Percentiles rank a stretch among this genome's conserved stretches.
These are phyloP conservation scores for Balanococcus diminutus DNA, from an alignment of 2,888 invertebrate species.

Conservation along the genomic window DNA sequence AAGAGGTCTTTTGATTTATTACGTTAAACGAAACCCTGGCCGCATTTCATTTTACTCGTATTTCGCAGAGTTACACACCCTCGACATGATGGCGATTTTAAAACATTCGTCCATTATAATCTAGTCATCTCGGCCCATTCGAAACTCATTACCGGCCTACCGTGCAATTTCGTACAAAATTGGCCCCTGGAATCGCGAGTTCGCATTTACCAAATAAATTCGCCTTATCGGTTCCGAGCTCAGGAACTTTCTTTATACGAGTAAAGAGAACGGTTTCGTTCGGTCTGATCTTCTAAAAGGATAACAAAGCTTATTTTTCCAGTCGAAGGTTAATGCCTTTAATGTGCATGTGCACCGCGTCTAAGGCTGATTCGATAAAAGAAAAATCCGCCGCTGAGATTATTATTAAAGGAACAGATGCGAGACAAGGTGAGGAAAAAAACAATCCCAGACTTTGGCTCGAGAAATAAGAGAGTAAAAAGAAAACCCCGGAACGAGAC, in stretches of 20 bases:
- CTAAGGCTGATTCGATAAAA: not conserved
- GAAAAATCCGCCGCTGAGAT: constrained; percentile 13
- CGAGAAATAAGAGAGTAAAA: not conserved
- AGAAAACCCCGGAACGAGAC: not conserved
- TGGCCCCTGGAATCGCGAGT: not conserved
- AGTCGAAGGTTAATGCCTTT: constrained; percentile 11
- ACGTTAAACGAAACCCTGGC: not conserved
- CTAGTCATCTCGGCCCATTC: not conserved
- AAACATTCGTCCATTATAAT: not conserved
- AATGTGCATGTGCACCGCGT: not conserved
- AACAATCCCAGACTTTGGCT: not conserved
- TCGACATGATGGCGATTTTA: not conserved
- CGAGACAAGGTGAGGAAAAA: not conserved
- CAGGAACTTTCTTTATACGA: not conserved
- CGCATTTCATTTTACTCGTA: not conserved
- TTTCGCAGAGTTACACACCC: not conserved
- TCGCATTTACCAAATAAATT: not conserved
- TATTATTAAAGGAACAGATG: not conserved
- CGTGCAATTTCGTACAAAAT: not conserved
- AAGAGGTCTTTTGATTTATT: not conserved
- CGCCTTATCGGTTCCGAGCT: not conserved
- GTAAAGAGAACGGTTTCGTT: not conserved
- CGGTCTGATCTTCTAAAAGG: not conserved
- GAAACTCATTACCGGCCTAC: not conserved
- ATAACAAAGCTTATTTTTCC: constrained; percentile 7